Percentiles rank a stretch among this genome's conserved stretches.
phyloP scores from a whole-genome alignment of 1,140 invertebrate genomes.

The Drosophila lacertosa region DNA sequence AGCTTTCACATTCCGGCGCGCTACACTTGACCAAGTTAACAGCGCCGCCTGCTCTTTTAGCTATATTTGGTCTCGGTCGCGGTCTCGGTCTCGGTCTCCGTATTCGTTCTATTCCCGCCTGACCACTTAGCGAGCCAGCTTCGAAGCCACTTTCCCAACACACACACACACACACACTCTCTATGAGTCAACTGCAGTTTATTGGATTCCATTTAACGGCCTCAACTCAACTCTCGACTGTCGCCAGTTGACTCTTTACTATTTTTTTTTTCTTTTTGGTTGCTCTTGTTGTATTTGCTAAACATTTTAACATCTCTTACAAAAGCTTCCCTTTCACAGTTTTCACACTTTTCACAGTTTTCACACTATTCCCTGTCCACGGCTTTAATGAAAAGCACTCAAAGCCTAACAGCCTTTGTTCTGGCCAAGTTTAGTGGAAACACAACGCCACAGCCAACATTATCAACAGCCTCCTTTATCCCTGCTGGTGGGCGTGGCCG shows the following conservation, averaged over 20 bases:
- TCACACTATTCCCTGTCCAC: no score
- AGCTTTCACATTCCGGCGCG: slow-evolving; percentile 72
- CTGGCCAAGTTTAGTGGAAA: slow-evolving; percentile 71
- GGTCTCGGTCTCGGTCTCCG: slow-evolving; percentile 5
- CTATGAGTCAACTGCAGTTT: slow-evolving; percentile 45
- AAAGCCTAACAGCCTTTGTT: slow-evolving; percentile 67
- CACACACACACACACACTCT: neutral
- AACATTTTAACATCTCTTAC: slow-evolving; percentile 66
- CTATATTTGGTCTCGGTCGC: slow-evolving; percentile 8
- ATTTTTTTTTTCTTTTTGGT: slow-evolving; percentile 28
- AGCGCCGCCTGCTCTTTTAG: slow-evolving; percentile 20
- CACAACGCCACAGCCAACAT: slow-evolving; percentile 16
- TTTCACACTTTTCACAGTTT: neutral
- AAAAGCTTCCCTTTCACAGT: neutral
- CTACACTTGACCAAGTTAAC: slow-evolving; percentile 77
- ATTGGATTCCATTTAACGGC: slow-evolving; percentile 62
- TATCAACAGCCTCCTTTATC: neutral
- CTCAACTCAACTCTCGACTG: slow-evolving; percentile 29
- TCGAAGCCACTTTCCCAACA: slow-evolving; percentile 57
- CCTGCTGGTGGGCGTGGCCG: slow-evolving; percentile 12
- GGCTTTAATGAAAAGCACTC: slow-evolving; percentile 59
- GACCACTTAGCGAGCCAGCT: slow-evolving; percentile 62
- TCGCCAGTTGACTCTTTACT: slow-evolving; percentile 42
- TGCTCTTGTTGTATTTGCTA: slow-evolving; percentile 79
- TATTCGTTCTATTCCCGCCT: slow-evolving; percentile 33